Evolutionary conservation across 1,140 invertebrate genomes (phyloP), one percentile per base, ranked within the genome.

Genomic region (Bombus ignitus): DNA sequence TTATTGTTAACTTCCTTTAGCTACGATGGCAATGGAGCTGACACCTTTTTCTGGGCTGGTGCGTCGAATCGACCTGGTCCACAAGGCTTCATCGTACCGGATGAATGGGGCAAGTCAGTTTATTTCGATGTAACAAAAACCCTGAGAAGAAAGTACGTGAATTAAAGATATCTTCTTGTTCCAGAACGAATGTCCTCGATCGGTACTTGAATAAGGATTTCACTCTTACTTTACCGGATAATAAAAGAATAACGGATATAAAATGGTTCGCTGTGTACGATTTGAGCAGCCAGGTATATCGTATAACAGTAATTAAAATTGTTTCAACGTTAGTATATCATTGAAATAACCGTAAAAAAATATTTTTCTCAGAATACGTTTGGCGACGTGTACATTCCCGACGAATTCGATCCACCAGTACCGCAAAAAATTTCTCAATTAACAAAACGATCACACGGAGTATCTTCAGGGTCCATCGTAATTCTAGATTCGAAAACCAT

Each of bases 231-330:
- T 94, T 99, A 44, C 98, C 98, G 0, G 98, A 99, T 85, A 97
- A 97, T 37, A 98, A 98, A 93, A 98, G 97, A 92, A 97, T 99
- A 78, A 97, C 97, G 0, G 98, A 98, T 76, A 97, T 99, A 70
- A 98, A 98, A 94, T 99, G 98, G 98, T 96, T 99, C 75, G 97
- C 98, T 0, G 96, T 99, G 39, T 99, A 98, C 93, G 98, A 99
- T 95, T 95, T 99, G 18, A 96, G 96, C 66, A 97, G 96, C 91
- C 97, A 98, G 95, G 96, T 96, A 91, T 92, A 91, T 92, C 22
- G 91, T 91, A 35, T 28, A 25, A 62, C 6, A 53, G 18, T 65
- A 18, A 18, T 57, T 28, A 3, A 0, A 13, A 9, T n/a, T 3
- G 0, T 28, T 39, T n/a, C 12, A 22, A 66, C 37, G 8, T 12